Conservation (phyloP, 1,140 invertebrate genomes). For the Anastrepha obliqua region DNA sequence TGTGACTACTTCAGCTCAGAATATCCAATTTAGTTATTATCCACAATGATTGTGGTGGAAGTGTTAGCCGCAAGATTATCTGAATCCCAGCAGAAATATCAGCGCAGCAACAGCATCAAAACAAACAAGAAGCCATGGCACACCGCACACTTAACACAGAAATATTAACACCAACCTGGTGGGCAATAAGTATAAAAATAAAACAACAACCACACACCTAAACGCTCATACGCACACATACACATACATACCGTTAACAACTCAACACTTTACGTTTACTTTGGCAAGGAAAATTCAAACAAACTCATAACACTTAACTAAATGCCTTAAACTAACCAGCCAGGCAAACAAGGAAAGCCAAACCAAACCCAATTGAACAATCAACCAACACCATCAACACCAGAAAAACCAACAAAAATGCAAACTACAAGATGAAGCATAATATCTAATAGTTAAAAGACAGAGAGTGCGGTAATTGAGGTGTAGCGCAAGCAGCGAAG, state of each 20-base stretch:
- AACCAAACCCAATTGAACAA: constrained; percentile 27
- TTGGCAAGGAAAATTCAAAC: not conserved
- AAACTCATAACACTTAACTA: constrained; percentile 44
- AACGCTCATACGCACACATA: not conserved
- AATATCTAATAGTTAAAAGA: not conserved
- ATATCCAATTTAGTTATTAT: not conserved
- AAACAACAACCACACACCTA: not conserved
- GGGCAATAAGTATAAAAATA: not conserved
- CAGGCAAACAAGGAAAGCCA: constrained; percentile 32
- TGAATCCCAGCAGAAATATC: not conserved
- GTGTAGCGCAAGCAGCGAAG: not conserved
- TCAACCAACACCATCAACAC: constrained; percentile 27
- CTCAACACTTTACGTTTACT: not conserved
- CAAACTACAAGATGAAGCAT: constrained; percentile 2
- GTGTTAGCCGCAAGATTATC: constrained; percentile 12
- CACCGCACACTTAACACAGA: not conserved
- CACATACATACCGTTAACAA: not conserved
- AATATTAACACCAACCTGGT: not conserved
- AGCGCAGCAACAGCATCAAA: not conserved
- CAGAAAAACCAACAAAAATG: constrained; percentile 24
- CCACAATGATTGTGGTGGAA: not conserved
- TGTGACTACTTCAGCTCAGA: not conserved
- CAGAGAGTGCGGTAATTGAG: not conserved
- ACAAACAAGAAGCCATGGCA: not conserved
- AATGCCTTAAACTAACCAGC: constrained; percentile 39